phyloP scores from a whole-genome alignment of 2,113 vertebrate species.

The Edolisoma coerulescens region DNA sequence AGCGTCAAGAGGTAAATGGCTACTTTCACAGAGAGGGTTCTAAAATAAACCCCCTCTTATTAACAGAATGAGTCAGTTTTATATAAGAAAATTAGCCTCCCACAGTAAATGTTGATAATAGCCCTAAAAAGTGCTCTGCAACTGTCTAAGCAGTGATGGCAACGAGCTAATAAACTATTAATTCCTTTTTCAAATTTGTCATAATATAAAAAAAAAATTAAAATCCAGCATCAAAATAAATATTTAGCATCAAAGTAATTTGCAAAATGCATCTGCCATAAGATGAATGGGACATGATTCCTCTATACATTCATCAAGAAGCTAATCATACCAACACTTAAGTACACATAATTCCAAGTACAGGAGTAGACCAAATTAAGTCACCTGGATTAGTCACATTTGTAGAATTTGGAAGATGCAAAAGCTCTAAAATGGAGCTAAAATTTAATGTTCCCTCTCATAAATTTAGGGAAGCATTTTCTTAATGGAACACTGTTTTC shows the following conservation, averaged over 20 bases:
- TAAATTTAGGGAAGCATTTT: not conserved
- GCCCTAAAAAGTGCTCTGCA: not conserved
- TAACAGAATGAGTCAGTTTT: not conserved
- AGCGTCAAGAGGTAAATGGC: not conserved
- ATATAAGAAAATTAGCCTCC: not conserved
- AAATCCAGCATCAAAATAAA: not conserved
- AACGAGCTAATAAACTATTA: not conserved
- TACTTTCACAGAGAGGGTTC: not conserved
- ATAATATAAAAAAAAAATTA: not conserved
- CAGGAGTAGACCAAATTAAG: not conserved
- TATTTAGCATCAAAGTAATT: not conserved
- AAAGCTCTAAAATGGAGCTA: not conserved
- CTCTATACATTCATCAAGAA: not conserved
- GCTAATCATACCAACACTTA: not conserved
- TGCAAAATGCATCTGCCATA: not conserved
- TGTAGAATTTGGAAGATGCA: not conserved
- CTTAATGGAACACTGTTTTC: not conserved
- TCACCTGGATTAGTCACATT: not conserved
- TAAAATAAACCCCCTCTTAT: not conserved
- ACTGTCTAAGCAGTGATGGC: not conserved
- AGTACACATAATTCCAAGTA: not conserved
- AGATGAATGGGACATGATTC: not conserved
- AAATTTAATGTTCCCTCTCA: not conserved
- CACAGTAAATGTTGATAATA: not conserved
- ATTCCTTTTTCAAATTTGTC: not conserved